phyloP scores from a whole-genome alignment of 2,797 vertebrate species.

The Enteromius mattozi region DNA sequence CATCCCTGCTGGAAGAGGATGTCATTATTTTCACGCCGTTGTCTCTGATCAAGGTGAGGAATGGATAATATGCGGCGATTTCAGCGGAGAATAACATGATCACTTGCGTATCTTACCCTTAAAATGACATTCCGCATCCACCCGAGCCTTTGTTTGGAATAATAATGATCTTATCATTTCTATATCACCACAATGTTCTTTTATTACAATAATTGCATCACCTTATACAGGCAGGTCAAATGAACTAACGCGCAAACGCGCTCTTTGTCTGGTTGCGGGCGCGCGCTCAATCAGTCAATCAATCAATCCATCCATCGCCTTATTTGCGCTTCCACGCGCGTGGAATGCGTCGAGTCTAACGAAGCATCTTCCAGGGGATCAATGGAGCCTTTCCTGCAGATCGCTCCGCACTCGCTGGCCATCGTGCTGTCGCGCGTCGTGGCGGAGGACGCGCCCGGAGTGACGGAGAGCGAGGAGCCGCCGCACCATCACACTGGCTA shows the following conservation, averaged over 20 bases:
- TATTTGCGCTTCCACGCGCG: slow-evolving; percentile 35
- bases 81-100: slow-evolving; percentile 48
- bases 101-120: slow-evolving; percentile 15
- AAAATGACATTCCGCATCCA: slow-evolving; percentile 35
- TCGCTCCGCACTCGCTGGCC: slow-evolving; percentile 94
- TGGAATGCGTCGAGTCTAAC: slow-evolving; percentile 44
- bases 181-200: slow-evolving; percentile 10
- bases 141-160: slow-evolving; percentile 27
- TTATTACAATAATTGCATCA: slow-evolving; percentile 43
- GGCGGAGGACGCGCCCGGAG: slow-evolving; percentile 64
- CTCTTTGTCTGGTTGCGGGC: slow-evolving; percentile 54
- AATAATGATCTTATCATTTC: slow-evolving; percentile 6
- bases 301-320: slow-evolving; percentile 24
- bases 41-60: slow-evolving; percentile 60
- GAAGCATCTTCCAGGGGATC: slow-evolving; percentile 22
- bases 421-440: slow-evolving; percentile 86
- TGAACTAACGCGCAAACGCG: slow-evolving; percentile 48
- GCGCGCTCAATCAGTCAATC: slow-evolving; percentile 41
- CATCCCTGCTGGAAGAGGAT: slow-evolving; percentile 27
- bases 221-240: slow-evolving; percentile 45
- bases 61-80: slow-evolving; percentile 52
- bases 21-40: slow-evolving; percentile 27
- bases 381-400: slow-evolving; percentile 90
- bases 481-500: slow-evolving; percentile 91
- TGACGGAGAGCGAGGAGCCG: slow-evolving; percentile 79